phyloP scores from a whole-genome alignment of 2,797 vertebrate species.

The Gorsachius magnificus region DNA sequence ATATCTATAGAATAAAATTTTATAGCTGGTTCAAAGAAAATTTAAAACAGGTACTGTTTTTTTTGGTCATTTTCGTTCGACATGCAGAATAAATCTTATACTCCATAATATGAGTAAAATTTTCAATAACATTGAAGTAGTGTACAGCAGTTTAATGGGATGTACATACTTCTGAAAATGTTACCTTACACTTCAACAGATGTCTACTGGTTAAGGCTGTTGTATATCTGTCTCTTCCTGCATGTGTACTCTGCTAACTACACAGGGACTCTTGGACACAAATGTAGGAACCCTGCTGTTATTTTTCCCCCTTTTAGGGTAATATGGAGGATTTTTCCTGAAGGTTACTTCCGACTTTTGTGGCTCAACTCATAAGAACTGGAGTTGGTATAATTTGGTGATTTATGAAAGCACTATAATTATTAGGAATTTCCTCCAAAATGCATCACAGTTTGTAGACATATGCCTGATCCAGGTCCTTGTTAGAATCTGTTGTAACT shows the following conservation, averaged over 20 bases:
- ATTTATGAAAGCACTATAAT: not conserved
- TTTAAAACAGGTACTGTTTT: not conserved
- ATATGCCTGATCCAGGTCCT: not conserved
- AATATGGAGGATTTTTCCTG: not conserved
- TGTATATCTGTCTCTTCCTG: not conserved
- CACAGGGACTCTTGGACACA: not conserved
- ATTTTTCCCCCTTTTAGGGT: not conserved
- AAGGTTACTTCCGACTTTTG: not conserved
- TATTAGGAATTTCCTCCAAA: not conserved
- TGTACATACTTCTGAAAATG: not conserved
- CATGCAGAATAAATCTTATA: not conserved
- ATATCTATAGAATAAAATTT: not conserved
- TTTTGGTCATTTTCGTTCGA: not conserved
- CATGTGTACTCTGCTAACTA: not conserved
- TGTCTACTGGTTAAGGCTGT: not conserved
- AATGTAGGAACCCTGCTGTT: not conserved
- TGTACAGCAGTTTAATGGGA: not conserved
- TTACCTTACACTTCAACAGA: not conserved
- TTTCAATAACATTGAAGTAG: not conserved
- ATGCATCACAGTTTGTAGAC: not conserved
- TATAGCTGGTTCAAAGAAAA: not conserved
- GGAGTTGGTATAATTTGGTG: not conserved
- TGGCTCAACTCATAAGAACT: not conserved
- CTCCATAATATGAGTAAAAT: not conserved
- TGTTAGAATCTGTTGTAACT: not conserved